Base-by-base conservation (phyloP, 2,888 invertebrate species). In the Dolomedes plantarius region DNA sequence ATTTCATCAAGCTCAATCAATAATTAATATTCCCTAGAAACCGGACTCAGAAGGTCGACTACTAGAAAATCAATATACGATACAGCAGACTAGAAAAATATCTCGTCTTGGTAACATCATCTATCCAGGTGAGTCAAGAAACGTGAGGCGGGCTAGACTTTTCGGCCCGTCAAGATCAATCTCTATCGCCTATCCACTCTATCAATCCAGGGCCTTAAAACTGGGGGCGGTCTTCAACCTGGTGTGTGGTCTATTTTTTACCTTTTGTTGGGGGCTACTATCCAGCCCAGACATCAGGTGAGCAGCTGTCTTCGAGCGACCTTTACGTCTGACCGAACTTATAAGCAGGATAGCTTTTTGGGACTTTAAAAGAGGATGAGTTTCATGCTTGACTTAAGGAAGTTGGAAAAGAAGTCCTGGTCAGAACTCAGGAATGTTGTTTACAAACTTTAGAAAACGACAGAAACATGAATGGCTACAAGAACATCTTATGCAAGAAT, bases 241-340 rank as follows among this genome's bases (percentile, higher is more conserved):
- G 77, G 56, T 72, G 83, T 83, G 76, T 83, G 83, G 83, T 83
- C 82, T 75, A 46, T 71, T 39, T 41, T 36, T 50, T 75, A 16
- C 32, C 39, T 75, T 75, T 67, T 82, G 56, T 82, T 28, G 23
- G 56, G 69, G 65, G 39, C 67, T 74, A 56, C 71, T 64, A 78
- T 78, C 78, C 68, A 32, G 11, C 41, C 1, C 28, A 72, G 46
- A 80, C 46, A 50, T 62, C 65, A 67, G 62, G 39, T 29, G 39
- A 41, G 69, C 82, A 82, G 82, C 82, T 82, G 82, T 82, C 82
- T 75, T 71, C 75, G 16, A 31, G 36, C 64, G 75, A 82, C 82
- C 82, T 82, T 82, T 82, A 62, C 82, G 46, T 74, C 56, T 74
- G 82, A 82, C 75, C 75, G 82, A 29, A 29, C 36, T n/a, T 41